Base-by-base conservation (phyloP, 2,888 invertebrate genomes). In the Caenorhabditis virilis region DNA sequence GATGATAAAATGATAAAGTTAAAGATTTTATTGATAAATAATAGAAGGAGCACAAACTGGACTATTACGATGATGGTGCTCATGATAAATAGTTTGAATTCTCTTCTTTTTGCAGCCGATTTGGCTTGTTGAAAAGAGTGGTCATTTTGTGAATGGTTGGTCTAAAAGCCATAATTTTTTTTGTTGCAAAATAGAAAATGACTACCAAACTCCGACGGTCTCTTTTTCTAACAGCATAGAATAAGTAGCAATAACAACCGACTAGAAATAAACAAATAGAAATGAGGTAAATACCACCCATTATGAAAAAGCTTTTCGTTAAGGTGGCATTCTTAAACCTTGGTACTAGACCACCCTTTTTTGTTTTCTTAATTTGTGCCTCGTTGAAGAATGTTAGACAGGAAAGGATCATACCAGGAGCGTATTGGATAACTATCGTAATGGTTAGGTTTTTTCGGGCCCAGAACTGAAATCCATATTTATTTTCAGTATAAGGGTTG, bases 41-140 rank as follows among this genome's bases (percentile, higher is more conserved):
- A 53, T 20, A 52, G 47, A 1, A 65, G 30, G n/a, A 53, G 46
- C 15, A 58, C 16, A 6, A 65, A 45, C 60, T 65, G 65, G 20
- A 65, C 57, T 7, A 46, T 59, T 0, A 65, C 65, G 35, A 35
- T 47, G 35, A 47, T 47, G 11, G 47, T 22, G 22, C 47, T 16
- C 47, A 47, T 47, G 33, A 22, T 47, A n/a, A 47, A 47, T 13
- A 47, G 30, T 13, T 30, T 30, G 30, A 30, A 6, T 6, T 30
- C 30, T 30, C 13, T 30, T 30, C 6, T 13, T 30, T 30, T 9
- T 9, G n/a, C n/a, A n/a, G n/a, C n/a, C n/a, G n/a, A n/a, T n/a
- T n/a, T n/a, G 6, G 30, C 30, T n/a, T n/a, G n/a, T n/a, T n/a
- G n/a, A n/a, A n/a, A n/a, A n/a, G n/a, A n/a, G n/a, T n/a, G n/a